Conservation (phyloP, 2,113 vertebrate species). For the Isichthys henryi region DNA sequence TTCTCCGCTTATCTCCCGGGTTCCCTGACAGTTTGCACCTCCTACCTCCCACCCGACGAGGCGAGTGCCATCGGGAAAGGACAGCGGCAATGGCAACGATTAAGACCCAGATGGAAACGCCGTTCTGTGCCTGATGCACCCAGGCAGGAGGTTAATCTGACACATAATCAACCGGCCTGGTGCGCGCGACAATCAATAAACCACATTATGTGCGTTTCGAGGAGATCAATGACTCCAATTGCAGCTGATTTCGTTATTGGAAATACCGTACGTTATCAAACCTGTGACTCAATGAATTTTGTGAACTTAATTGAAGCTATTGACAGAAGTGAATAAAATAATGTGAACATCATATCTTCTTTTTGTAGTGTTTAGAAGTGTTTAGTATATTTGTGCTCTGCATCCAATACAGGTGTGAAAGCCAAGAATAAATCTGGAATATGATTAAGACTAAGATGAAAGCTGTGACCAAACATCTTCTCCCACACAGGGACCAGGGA, state of each 20-base stretch:
- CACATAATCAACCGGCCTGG: neutral
- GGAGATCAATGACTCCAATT: neutral
- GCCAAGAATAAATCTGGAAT: neutral
- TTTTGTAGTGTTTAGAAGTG: neutral
- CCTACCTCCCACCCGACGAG: neutral
- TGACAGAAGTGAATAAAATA: neutral
- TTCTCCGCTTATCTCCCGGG: neutral
- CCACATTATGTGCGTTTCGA: neutral
- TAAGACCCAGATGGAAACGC: conserved; percentile 3
- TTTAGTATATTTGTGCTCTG: neutral
- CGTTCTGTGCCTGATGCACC: neutral
- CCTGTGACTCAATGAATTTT: neutral
- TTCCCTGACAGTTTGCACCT: neutral
- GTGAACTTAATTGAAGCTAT: neutral
- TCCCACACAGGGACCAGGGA: neutral
- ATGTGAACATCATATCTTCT: neutral
- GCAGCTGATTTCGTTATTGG: neutral
- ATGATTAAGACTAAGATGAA: neutral
- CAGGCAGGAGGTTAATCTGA: neutral
- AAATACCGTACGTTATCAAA: neutral
- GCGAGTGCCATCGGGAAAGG: neutral
- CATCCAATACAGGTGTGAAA: neutral
- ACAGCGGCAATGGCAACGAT: neutral
- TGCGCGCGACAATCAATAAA: neutral
- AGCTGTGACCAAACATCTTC: neutral